Conservation (phyloP, 2,888 invertebrate genomes). For the Gastracanthus pulcherrimus region DNA sequence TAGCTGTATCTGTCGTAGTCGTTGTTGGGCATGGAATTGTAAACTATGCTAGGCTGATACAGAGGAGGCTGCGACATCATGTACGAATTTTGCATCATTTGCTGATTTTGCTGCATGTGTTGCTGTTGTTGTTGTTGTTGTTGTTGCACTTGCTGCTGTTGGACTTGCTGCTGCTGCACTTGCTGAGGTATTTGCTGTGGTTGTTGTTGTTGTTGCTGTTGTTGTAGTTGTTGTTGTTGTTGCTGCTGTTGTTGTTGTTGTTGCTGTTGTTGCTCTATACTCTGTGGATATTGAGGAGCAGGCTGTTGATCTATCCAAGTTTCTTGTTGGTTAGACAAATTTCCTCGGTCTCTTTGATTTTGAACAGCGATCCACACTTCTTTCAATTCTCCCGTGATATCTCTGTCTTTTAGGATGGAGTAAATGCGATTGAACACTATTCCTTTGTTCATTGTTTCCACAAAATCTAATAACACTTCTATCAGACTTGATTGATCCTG, state of each 20-base stretch:
- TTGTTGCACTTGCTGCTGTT: slow-evolving; percentile 54
- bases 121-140: slow-evolving; percentile 53
- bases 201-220: slow-evolving; percentile 36
- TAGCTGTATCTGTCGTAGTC: slow-evolving; percentile 64
- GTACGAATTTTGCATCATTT: slow-evolving; percentile 54
- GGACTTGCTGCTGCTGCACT: slow-evolving; percentile 23
- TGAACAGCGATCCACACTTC: slow-evolving; percentile 87
- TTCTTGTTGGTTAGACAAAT: slow-evolving; percentile 73
- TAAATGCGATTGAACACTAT: slow-evolving; percentile 80
- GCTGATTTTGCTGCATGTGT: slow-evolving; percentile 53
- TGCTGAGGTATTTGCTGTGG: slow-evolving; percentile 56
- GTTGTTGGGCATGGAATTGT: slow-evolving; percentile 60
- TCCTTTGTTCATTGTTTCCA: slow-evolving; percentile 86
- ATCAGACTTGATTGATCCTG: slow-evolving; percentile 84
- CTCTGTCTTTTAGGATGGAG: slow-evolving; percentile 83
- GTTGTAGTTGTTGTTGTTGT: slow-evolving; percentile 57
- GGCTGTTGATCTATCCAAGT: slow-evolving; percentile 73
- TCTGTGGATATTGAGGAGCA: slow-evolving; percentile 67
- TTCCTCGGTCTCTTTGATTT: slow-evolving; percentile 80
- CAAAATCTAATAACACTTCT: slow-evolving; percentile 85
- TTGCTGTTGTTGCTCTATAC: slow-evolving; percentile 58
- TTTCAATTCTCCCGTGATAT: slow-evolving; percentile 85
- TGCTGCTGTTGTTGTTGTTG: slow-evolving; percentile 64
- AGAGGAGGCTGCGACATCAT: slow-evolving; percentile 65
- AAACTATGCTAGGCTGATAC: slow-evolving; percentile 65